A percentile compares a stretch with the other conserved stretches of the same genome.
Conservation (phyloP, 1,140 invertebrate genomes). For the Rhyzopertha dominica region DNA sequence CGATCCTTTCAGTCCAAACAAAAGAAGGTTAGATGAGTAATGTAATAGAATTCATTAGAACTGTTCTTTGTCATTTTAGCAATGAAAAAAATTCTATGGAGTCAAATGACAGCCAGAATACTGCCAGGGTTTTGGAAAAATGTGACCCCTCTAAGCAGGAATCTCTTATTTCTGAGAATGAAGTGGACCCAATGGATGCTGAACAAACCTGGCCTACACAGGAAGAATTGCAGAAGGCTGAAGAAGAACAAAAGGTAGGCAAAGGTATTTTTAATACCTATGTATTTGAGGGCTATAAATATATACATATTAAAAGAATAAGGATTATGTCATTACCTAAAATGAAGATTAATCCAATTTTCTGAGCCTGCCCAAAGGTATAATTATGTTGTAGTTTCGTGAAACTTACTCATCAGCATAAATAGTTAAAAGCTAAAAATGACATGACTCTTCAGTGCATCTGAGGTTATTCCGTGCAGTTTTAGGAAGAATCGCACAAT, state of each 20-base stretch:
- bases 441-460: too few species aligned
- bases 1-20: constrained; percentile 71
- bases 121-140: constrained; percentile 54
- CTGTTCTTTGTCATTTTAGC: constrained; percentile 6
- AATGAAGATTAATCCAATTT: too few species aligned
- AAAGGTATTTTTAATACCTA: background rate
- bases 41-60: background rate
- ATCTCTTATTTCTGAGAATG: constrained; percentile 72
- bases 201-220: constrained; percentile 96
- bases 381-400: too few species aligned
- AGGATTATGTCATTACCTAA: too few species aligned
- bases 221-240: constrained; percentile 76
- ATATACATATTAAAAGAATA: too few species aligned
- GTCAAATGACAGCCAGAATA: constrained; percentile 9
- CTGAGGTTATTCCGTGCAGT: too few species aligned
- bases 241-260: constrained; percentile 52
- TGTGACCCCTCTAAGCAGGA: constrained; percentile 70
- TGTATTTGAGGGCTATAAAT: background rate
- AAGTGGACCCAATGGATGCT: constrained; percentile 85
- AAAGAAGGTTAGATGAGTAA: constrained; percentile 41
- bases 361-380: too few species aligned
- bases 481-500: too few species aligned
- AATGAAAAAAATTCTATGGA: constrained; percentile 18
- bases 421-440: too few species aligned
- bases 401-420: too few species aligned